These are phyloP conservation scores for Chaunax sp. DNA, from an alignment of 2,797 vertebrate species.

Conservation along the genomic window DNA sequence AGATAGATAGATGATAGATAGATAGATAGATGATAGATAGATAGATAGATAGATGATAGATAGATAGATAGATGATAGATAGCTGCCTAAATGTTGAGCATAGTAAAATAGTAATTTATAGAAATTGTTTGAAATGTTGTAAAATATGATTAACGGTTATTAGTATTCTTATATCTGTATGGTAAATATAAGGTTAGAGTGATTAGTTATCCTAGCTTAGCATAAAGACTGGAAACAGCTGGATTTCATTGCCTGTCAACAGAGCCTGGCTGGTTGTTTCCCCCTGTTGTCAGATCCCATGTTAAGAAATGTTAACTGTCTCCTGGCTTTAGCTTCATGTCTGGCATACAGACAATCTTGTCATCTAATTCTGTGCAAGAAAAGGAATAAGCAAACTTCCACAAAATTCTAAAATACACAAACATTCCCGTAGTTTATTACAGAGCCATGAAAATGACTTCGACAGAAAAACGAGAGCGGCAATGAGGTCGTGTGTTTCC, in stretches of 20 bases:
- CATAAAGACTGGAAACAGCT: background rate
- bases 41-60: no score
- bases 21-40: no score
- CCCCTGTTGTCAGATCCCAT: background rate
- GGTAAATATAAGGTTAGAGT: background rate
- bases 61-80: no score
- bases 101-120: background rate
- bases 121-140: background rate
- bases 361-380: background rate
- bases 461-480: no score
- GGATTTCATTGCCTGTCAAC: background rate
- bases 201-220: slow-evolving; percentile 3
- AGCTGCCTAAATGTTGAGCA: background rate
- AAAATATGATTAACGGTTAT: background rate
- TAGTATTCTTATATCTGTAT: background rate
- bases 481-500: background rate
- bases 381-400: background rate
- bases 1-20: no score
- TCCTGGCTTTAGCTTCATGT: background rate
- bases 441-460: background rate
- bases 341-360: background rate
- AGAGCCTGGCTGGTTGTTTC: background rate
- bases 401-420: background rate
- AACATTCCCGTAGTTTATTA: background rate
- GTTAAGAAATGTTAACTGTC: slow-evolving; percentile 8